These are phyloP conservation scores for Nannoperca obscura DNA, from an alignment of 2,797 vertebrate species.

Conservation along the genomic window DNA sequence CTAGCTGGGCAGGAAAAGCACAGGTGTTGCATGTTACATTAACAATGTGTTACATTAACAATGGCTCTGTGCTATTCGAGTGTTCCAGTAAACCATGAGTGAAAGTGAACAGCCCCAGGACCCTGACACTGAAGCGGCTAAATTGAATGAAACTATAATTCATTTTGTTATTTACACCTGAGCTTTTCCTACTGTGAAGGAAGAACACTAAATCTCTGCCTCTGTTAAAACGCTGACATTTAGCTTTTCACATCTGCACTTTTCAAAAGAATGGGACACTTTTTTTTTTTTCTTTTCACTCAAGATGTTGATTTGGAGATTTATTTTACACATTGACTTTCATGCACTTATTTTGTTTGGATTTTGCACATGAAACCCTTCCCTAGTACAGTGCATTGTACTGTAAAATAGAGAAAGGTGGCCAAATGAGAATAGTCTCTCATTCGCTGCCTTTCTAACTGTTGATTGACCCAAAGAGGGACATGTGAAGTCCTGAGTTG, in stretches of 20 bases:
- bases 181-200: conserved; percentile 4
- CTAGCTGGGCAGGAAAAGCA: conserved; percentile 13
- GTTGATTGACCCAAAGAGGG: conserved; percentile 64
- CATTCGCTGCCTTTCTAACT: conserved; percentile 41
- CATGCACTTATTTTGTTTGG: conserved; percentile 60
- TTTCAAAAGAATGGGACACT: conserved; percentile 43
- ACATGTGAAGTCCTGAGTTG: conserved; percentile 46
- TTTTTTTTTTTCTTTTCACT: conserved; percentile 32
- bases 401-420: not conserved
- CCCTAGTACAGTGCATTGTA: conserved; percentile 11
- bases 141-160: not conserved
- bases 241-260: conserved; percentile 54
- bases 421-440: conserved; percentile 7
- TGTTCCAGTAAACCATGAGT: not conserved
- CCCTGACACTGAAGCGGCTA: conserved; percentile 12
- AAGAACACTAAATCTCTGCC: conserved; percentile 34
- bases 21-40: not conserved
- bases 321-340: conserved; percentile 35
- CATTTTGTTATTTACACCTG: not conserved
- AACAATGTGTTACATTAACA: too few relatives aligned
- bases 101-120: not conserved
- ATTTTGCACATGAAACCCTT: conserved; percentile 71
- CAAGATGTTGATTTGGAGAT: conserved; percentile 51
- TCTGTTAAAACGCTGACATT: conserved; percentile 24
- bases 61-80: not conserved